phyloP scores from a whole-genome alignment of 2,888 invertebrate species.

The Drosophila mulleri region DNA sequence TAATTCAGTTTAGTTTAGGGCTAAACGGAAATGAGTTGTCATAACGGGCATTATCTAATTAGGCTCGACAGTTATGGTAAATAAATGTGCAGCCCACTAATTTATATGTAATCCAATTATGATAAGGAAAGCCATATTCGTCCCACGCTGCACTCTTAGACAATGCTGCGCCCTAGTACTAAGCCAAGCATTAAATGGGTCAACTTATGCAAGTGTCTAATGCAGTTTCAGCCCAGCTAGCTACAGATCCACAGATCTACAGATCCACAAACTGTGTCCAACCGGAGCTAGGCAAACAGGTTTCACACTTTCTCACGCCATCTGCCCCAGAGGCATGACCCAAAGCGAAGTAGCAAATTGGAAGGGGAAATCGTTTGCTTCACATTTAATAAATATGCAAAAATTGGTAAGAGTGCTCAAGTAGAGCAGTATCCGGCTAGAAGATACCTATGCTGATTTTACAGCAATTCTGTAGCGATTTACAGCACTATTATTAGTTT shows the following conservation, averaged over 20 bases:
- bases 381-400: conserved; percentile 42
- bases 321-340: conserved; percentile 60
- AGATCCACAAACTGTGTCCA: conserved; percentile 18
- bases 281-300: conserved; percentile 61
- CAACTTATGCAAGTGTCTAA: conserved; percentile 40
- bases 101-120: conserved; percentile 42
- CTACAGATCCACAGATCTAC: conserved; percentile 10
- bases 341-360: conserved; percentile 34
- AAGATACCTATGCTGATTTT: background rate
- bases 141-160: conserved; percentile 31
- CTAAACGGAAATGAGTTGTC: conserved; percentile 68
- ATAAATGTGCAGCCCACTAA: conserved; percentile 14
- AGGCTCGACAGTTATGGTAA: conserved; percentile 18
- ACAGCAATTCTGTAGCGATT: background rate
- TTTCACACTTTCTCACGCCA: conserved; percentile 81
- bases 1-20: conserved; percentile 3
- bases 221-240: conserved; percentile 45
- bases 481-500: background rate
- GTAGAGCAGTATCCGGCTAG: background rate
- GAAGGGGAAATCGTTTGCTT: conserved; percentile 27
- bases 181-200: conserved; percentile 39
- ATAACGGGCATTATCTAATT: conserved; percentile 55
- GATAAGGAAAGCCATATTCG: background rate
- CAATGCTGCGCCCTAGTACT: conserved; percentile 4
- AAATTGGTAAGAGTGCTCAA: conserved; percentile 28